Base-by-base conservation (phyloP, 2,888 invertebrate genomes). In the Brenthis hecate region DNA sequence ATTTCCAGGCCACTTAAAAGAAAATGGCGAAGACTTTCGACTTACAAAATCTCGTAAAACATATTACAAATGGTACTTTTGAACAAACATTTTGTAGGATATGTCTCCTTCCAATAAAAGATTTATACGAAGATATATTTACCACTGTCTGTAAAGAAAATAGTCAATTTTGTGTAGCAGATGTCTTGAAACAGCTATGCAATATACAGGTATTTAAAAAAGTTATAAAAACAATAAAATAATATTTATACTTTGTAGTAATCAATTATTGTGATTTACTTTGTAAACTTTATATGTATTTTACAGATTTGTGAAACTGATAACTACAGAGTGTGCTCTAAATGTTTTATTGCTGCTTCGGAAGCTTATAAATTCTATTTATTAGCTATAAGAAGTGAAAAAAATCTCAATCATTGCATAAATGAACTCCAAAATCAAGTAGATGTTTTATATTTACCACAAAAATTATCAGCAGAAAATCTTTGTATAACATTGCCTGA, bases 91-190 rank as follows among this genome's bases (percentile, higher is more conserved):
- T 91, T 64, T 92, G 92, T 76, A 76, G 86, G 60, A 78, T 88
- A 76, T 92, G 92, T 76, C 81, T 92, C 63, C 65, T 74, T 50
- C 85, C 85, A 6, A 73, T 90, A 28, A 75, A 74, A 54, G 81
- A 80, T 16, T 53, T 73, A 16, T 84, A 77, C 72, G 91, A 91
- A 72, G 87, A 85, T 76, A 81, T 89, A 66, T 88, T 86, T 65
- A 89, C 91, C 0, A 83, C 78, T 73, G 76, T 92, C 58, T 88
- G 86, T 75, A 89, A 84, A 73, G 83, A 81, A 65, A 82, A 84
- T 19, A 76, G 79, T 19, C 87, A 88, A 67, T 91, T 84, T 77
- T 87, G 88, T 71, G 80, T 90, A 65, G 90, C 90, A 28, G 86
- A 90, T 76, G 80, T 88, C 11, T 72, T 91, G 0, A 74, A 80